Percentiles rank a stretch among this genome's conserved stretches.
Conservation (phyloP, 2,113 vertebrate species). For the Caretta caretta region DNA sequence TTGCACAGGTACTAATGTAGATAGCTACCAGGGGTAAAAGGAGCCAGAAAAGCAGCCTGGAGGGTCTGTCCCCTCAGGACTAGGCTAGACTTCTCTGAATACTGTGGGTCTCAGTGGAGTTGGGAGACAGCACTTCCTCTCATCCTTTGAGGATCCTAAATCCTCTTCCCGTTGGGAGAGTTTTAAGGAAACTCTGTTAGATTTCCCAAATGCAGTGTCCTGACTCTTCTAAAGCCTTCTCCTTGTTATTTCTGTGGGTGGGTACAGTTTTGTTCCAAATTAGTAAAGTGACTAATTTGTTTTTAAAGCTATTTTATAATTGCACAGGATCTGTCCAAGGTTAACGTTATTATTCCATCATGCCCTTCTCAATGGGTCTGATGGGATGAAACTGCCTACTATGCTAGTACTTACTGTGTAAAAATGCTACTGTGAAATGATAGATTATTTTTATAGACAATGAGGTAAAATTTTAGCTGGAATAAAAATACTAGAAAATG, state of each 20-base stretch:
- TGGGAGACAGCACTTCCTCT: background rate
- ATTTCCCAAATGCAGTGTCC: slow-evolving; percentile 27
- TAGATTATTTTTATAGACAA: slow-evolving; percentile 30
- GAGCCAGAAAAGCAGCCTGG: background rate
- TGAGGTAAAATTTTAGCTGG: slow-evolving; percentile 21
- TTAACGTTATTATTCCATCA: slow-evolving; percentile 43
- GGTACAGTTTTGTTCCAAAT: slow-evolving; percentile 25
- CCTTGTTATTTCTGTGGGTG: rapidly evolving
- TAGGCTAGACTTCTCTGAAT: background rate
- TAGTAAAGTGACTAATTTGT: slow-evolving; percentile 6
- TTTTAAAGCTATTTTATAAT: slow-evolving; percentile 5
- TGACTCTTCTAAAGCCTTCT: background rate
- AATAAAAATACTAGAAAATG: slow-evolving; percentile 29
- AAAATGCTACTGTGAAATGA: slow-evolving; percentile 36
- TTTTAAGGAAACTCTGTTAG: background rate
- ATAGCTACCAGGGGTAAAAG: background rate
- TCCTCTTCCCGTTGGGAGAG: slow-evolving; percentile 35
- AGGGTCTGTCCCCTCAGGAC: background rate
- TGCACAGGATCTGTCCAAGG: slow-evolving; percentile 19
- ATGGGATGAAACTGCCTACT: slow-evolving; percentile 7
- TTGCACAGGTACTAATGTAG: rapidly evolving
- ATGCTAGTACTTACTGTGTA: slow-evolving; percentile 5
- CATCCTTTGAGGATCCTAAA: background rate
- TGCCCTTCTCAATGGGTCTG: slow-evolving; percentile 41
- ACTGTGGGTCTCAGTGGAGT: background rate